These are phyloP conservation scores for Meteorus colon DNA, from an alignment of 2,888 invertebrate genomes.

Conservation along the genomic window DNA sequence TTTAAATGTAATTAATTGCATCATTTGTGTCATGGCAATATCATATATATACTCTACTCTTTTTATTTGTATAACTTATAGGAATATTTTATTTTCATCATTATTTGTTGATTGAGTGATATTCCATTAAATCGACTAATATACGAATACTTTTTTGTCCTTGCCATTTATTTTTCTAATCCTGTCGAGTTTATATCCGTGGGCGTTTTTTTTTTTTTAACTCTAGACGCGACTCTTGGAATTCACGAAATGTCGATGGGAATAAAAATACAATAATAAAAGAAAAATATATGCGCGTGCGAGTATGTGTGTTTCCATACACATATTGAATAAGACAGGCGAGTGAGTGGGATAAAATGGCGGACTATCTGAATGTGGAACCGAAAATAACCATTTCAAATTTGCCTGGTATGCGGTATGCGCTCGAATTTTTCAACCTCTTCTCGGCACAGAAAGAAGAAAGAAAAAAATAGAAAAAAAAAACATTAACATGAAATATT, in stretches of 20 bases:
- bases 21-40: too few species aligned
- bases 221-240: background rate
- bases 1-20: too few species aligned
- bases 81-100: too few species aligned
- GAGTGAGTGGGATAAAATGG: conserved; percentile 1
- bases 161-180: conserved; percentile 20
- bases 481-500: background rate
- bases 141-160: background rate
- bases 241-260: conserved; percentile 13
- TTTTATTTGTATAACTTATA: too few species aligned
- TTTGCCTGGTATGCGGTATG: conserved; percentile 3
- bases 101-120: too few species aligned
- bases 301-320: background rate
- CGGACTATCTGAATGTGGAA: background rate
- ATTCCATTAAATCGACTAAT: background rate
- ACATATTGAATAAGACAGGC: background rate
- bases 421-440: background rate
- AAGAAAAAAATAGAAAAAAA: background rate
- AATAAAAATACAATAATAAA: conserved; percentile 5
- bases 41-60: too few species aligned
- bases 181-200: background rate
- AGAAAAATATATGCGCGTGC: background rate
- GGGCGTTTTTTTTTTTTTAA: background rate
- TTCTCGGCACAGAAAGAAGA: background rate
- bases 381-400: conserved; percentile 19